Evolutionary conservation across 2,888 invertebrate species (phyloP).

Genomic region (Neoitamus cyanurus): DNA sequence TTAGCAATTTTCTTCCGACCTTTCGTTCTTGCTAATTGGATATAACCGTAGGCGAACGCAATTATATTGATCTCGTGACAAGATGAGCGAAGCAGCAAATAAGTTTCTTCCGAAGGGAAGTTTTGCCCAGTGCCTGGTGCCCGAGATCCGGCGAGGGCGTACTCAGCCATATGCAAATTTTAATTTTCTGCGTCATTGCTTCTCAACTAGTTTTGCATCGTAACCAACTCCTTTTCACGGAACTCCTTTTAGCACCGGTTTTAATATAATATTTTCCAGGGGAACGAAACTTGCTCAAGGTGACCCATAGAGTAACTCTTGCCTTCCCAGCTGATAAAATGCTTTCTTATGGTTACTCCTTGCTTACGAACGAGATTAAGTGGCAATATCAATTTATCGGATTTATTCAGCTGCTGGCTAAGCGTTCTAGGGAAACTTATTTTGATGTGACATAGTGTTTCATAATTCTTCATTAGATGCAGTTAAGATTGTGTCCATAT

Average conservation of each 20-base stretch:
- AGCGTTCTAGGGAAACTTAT: background rate
- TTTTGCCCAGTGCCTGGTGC: background rate
- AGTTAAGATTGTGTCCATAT: background rate
- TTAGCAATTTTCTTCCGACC: background rate
- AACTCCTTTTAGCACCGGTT: background rate
- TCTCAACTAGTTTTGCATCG: background rate
- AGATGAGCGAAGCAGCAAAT: background rate
- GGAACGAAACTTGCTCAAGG: background rate
- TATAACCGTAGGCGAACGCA: background rate
- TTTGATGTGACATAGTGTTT: background rate
- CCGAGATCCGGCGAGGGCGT: background rate
- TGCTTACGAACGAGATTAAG: background rate
- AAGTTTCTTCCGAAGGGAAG: background rate
- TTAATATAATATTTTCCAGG: background rate
- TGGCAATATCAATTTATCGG: background rate
- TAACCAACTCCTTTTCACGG: background rate
- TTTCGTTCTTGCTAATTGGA: background rate
- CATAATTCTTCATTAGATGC: background rate
- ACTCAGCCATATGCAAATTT: constrained; percentile 26
- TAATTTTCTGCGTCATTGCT: constrained; percentile 27
- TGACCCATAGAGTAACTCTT: background rate
- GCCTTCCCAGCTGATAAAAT: background rate
- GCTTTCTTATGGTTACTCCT: background rate
- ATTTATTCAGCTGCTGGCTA: background rate
- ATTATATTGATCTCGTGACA: background rate